A percentile compares a stretch with the other conserved stretches of the same genome.
These are phyloP conservation scores for Psylliodes chrysocephalus DNA, from an alignment of 2,888 invertebrate species.

Conservation along the genomic window DNA sequence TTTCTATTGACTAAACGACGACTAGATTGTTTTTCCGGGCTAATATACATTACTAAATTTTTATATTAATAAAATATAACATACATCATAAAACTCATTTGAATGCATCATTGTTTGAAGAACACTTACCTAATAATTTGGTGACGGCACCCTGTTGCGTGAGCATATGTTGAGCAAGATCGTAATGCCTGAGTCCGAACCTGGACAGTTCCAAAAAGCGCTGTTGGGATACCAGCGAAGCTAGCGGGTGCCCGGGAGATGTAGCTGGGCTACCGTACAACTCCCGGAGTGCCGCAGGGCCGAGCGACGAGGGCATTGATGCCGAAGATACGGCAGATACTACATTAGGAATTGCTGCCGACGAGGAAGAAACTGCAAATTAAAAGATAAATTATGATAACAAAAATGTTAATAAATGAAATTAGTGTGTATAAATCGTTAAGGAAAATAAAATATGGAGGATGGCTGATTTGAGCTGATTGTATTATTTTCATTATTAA, in stretches of 20 bases:
- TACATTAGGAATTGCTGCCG: conserved; percentile 45
- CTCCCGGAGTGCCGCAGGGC: conserved; percentile 63
- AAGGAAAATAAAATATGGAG: too few relatives aligned
- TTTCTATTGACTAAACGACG: too few relatives aligned
- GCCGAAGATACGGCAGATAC: conserved; percentile 65
- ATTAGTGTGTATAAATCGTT: too few relatives aligned
- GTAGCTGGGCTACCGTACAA: conserved; percentile 61
- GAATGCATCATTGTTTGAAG: too few relatives aligned
- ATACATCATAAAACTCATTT: too few relatives aligned
- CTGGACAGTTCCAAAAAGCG: conserved; percentile 83
- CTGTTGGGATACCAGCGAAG: conserved; percentile 81
- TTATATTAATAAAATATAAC: too few relatives aligned
- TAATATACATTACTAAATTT: too few relatives aligned
- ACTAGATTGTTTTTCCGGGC: too few relatives aligned
- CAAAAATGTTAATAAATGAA: too few relatives aligned
- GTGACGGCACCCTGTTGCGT: conserved; percentile 93
- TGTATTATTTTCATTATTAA: too few relatives aligned
- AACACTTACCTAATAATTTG: conserved; percentile 84
- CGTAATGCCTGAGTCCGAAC: conserved; percentile 86
- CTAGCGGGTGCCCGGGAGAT: conserved; percentile 72
- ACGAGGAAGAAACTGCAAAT: conserved; percentile 48
- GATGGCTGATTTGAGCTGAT: too few relatives aligned
- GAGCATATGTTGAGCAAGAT: conserved; percentile 89
- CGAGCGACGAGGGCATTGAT: conserved; percentile 56
- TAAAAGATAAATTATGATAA: not conserved